phyloP scores from a whole-genome alignment of 2,797 vertebrate genomes.

The Chrysolophus pictus region DNA sequence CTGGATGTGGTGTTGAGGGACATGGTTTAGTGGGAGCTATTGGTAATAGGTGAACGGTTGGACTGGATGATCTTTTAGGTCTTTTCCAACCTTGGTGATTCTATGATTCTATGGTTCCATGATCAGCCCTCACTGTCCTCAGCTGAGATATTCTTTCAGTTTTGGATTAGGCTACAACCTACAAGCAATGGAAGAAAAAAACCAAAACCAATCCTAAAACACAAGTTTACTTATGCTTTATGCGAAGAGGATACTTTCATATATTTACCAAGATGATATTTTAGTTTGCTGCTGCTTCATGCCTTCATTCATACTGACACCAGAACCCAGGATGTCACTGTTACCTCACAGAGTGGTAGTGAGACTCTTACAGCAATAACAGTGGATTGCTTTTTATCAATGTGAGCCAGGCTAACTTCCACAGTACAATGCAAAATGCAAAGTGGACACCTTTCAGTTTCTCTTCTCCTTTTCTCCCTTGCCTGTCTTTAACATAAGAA shows the following conservation, averaged over 20 bases:
- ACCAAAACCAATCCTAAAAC: not conserved
- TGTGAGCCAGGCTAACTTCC: not conserved
- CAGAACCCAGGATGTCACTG: not conserved
- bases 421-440: not conserved
- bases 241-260: not conserved
- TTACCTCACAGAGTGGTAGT: not conserved
- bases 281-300: not conserved
- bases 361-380: not conserved
- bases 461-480: slow-evolving; percentile 18
- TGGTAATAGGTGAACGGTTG: no score
- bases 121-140: not conserved
- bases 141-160: not conserved
- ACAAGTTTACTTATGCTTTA: not conserved
- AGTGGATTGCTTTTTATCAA: not conserved
- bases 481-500: not conserved
- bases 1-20: no score
- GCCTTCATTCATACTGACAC: not conserved
- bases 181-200: not conserved
- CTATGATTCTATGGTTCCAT: no score
- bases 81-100: no score
- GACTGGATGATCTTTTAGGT: no score
- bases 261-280: slow-evolving; percentile 1
- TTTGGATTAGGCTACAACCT: not conserved
- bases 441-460: slow-evolving; percentile 30
- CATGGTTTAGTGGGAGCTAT: no score